Evolutionary conservation across 2,113 vertebrate species (phyloP), one percentile per base, ranked within the genome.

Genomic region (Albula goreensis): DNA sequence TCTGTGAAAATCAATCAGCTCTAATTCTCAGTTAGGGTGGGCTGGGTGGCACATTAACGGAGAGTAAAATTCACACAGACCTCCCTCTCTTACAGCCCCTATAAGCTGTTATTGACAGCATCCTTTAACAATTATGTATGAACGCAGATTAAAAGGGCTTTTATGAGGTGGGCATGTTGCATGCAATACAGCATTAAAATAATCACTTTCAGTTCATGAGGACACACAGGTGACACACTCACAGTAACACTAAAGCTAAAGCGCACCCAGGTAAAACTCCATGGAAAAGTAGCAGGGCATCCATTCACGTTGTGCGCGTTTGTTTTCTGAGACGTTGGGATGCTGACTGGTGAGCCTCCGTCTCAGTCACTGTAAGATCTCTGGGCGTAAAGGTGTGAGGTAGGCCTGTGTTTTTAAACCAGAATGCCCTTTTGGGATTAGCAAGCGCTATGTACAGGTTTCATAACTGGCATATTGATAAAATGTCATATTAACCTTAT

Each of bases 71-170:
- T 78, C 63, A 79, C 50, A 41, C 11, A 31, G 25, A 9, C 41
- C 51, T 78, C 85, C 57, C 15, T 49, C 78, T 49, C 78, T 77
- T 83, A 25, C 81, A 60, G 81, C 57, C n/a, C 63, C 51, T 57
- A 22, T 86, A 78, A 86, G 66, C 80, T 66, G 60, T 78, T 83
- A 81, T 78, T 78, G 66, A 86, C 81, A 83, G 19, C 52, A 15
- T 83, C 66, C 85, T 50, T 86, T 74, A 83, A 48, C 66, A 86
- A 83, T 86, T 83, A 86, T 81, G 83, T 78, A 50, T 77, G 50
- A 83, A 86, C 52, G 85, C 63, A 77, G 85, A 83, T 86, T 86
- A 86, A 41, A 50, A 19, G 10, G 41, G 52, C 19, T 82, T 82
- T 78, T 57, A 52, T 31, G 66, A 41, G 31, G 31, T 8, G 70